Percentiles rank a stretch among this genome's conserved stretches.
These are phyloP conservation scores for Nephrotoma guestfalica DNA, from an alignment of 2,888 invertebrate species.

Conservation along the genomic window DNA sequence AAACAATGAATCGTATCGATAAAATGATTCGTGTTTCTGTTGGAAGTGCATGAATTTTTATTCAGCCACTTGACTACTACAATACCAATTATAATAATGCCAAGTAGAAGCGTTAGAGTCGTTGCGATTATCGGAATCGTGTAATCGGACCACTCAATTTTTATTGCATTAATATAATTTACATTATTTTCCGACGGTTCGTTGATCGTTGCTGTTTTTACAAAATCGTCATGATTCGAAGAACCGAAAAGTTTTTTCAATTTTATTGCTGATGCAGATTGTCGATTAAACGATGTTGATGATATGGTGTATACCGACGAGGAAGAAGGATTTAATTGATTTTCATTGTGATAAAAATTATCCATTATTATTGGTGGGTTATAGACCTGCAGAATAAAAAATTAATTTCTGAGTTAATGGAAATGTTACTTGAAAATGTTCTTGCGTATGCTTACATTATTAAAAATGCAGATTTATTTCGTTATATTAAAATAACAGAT, in stretches of 20 bases:
- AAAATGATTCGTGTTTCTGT: not conserved
- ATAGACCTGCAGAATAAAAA: not conserved
- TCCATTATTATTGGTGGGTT: not conserved
- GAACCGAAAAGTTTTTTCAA: not conserved
- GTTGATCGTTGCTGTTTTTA: not conserved
- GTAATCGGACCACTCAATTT: not conserved
- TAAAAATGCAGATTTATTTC: not conserved
- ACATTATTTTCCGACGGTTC: not conserved
- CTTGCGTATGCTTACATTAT: not conserved
- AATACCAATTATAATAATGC: conserved; percentile 13
- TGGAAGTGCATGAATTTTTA: not conserved
- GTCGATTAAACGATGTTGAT: not conserved
- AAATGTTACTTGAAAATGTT: not conserved
- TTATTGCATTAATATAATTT: not conserved
- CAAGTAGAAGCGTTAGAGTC: conserved; percentile 7
- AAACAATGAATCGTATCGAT: not conserved
- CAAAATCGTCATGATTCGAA: not conserved
- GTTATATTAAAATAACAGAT: not conserved
- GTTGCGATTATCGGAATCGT: not conserved
- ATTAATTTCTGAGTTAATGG: not conserved
- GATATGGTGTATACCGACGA: not conserved
- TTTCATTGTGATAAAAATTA: not conserved
- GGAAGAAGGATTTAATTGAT: not conserved
- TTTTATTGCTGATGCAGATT: not conserved
- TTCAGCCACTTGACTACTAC: conserved; percentile 15